Evolutionary conservation across 1,140 invertebrate species (phyloP).

Genomic region (Sinella curviseta): DNA sequence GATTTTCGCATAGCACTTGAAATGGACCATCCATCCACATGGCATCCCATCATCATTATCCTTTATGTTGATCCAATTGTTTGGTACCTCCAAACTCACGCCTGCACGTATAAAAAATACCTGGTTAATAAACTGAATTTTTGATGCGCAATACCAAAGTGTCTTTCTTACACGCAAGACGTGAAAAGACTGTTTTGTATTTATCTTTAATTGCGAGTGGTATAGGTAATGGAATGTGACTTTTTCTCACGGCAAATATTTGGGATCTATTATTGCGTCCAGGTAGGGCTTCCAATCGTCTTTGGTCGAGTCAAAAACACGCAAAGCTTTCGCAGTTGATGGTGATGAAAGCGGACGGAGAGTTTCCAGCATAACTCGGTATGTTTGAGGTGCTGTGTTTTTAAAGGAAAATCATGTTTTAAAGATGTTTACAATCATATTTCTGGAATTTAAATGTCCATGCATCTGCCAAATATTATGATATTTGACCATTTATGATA

Average conservation of each 20-base stretch:
- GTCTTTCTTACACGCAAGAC: background rate
- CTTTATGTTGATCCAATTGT: no score
- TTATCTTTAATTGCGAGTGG: background rate
- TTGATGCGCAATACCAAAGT: background rate
- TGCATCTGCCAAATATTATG: no score
- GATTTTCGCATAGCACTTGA: no score
- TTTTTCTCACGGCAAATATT: background rate
- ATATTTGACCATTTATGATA: background rate
- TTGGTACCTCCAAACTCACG: no score
- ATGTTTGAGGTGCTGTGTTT: background rate
- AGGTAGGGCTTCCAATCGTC: background rate
- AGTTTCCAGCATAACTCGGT: background rate
- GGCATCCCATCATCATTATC: no score
- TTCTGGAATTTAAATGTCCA: background rate
- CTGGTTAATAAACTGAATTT: background rate
- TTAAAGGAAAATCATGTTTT: background rate
- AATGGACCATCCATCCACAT: no score
- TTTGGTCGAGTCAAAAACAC: background rate
- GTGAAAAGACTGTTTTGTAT: background rate
- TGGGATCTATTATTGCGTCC: background rate
- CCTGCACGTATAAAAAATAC: background rate
- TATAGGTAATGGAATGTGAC: background rate
- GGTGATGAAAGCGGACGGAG: background rate
- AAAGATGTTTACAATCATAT: background rate
- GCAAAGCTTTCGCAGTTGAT: background rate